Base-by-base conservation (phyloP, 2,113 vertebrate genomes). In the Calyptommatus sinebrachiatus region DNA sequence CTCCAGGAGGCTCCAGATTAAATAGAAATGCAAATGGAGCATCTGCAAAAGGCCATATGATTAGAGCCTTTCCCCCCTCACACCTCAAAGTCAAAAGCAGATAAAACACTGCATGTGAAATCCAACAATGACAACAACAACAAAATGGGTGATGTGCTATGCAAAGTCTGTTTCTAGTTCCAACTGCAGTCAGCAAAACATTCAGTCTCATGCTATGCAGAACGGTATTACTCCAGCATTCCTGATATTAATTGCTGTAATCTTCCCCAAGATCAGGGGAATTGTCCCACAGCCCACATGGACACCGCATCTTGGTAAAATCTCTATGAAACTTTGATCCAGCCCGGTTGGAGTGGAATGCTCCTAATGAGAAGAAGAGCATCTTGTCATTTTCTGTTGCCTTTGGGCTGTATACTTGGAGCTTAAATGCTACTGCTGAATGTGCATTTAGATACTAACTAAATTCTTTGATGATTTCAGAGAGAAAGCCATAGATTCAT, bases 1-100 rank as follows among this genome's bases (percentile, higher is more conserved):
- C 94, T 95, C 94, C 94, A 94, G 95, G 95, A 95, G 94, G 95
- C 93, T 94, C 91, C 88, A 92, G 95, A 95, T 95, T 95, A 95
- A 57, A 95, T 95, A 95, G 95, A 94, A 94, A 95, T 95, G 95
- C 95, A 95, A 95, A 95, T 95, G 88, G 90, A 94, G 93, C 94
- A 95, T 95, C 95, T 95, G 94, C 92, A 93, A 93, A 92, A 93
- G 94, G 92, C 94, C 92, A 89, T 93, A 91, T 94, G 95, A 95
- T 95, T 94, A 95, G 93, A 95, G 93, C 92, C 86, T 95, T 91
- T 87, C 91, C 90, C 73, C 53, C 85, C 93, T 94, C 93, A 91
- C 93, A 94, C 94, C 94, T 95, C 95, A 93, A 94, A 95, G 94
- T 94, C 93, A 94, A 92, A 93, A 94, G 94, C 93, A 94, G 91